These are phyloP conservation scores for Microtus ochrogaster DNA, from an alignment of 2,113 vertebrate species.

Conservation along the genomic window DNA sequence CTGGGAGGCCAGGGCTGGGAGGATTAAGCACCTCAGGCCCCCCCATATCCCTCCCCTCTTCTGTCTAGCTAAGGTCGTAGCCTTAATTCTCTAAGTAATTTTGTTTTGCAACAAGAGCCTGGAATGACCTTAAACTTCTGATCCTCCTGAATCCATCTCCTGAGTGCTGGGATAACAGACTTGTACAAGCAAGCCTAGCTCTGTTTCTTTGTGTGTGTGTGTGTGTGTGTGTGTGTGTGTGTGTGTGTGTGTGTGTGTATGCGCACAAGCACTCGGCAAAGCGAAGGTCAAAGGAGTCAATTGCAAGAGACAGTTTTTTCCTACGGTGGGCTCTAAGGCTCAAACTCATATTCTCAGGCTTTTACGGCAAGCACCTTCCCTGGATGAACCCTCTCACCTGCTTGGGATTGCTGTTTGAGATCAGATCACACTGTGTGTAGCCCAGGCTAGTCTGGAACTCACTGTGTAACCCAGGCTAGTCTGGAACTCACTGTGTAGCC, in stretches of 20 bases:
- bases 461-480: background rate
- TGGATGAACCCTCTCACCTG: background rate
- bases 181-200: background rate
- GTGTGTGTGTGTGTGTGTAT: background rate
- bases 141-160: background rate
- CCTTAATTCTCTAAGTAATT: background rate
- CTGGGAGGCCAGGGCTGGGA: slow-evolving; percentile 23
- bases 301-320: background rate
- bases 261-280: no score
- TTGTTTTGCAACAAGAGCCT: background rate
- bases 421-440: background rate
- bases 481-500: background rate
- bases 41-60: background rate
- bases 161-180: background rate
- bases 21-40: background rate
- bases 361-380: background rate
- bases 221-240: background rate
- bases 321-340: background rate
- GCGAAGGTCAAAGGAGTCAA: no score
- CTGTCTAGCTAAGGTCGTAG: background rate
- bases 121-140: no score
- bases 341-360: background rate
- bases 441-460: background rate
- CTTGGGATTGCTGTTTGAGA: background rate
- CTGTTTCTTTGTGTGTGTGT: background rate